phyloP scores from a whole-genome alignment of 2,113 vertebrate genomes.

The Nesogale talazaci region DNA sequence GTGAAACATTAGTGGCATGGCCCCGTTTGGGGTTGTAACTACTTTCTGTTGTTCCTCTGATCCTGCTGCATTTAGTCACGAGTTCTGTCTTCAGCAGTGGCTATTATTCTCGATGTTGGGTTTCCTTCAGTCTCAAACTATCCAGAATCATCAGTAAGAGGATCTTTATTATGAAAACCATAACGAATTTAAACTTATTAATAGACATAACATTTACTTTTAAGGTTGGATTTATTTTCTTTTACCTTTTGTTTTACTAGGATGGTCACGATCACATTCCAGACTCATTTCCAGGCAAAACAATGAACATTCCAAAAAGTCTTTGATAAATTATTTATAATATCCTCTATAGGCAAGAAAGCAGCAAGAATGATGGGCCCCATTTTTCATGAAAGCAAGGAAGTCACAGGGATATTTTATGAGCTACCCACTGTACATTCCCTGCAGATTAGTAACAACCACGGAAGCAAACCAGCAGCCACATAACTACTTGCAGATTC shows the following conservation, averaged over 20 bases:
- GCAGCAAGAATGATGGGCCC: neutral
- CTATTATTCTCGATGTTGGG: neutral
- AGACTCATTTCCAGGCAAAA: conserved; percentile 59
- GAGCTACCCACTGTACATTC: conserved; percentile 20
- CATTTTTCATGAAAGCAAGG: conserved; percentile 37
- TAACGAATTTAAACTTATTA: conserved; percentile 7
- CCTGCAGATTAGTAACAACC: conserved; percentile 24
- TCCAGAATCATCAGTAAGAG: neutral
- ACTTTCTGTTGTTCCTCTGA: neutral
- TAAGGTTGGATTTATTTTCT: neutral
- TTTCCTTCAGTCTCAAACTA: neutral
- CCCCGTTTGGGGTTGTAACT: neutral
- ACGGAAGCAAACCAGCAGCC: conserved; percentile 8
- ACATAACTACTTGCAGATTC: conserved; percentile 52
- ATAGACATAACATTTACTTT: neutral
- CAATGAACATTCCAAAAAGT: neutral
- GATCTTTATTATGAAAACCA: conserved; percentile 19
- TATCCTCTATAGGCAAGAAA: conserved; percentile 16
- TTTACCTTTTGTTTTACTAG: neutral
- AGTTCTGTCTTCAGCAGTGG: neutral
- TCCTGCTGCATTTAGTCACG: neutral
- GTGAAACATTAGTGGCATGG: neutral
- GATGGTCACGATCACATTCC: neutral
- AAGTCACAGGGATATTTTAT: conserved; percentile 38
- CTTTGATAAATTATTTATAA: conserved; percentile 29